Conservation (phyloP, 2,797 vertebrate species). For the Smutsia gigantea region DNA sequence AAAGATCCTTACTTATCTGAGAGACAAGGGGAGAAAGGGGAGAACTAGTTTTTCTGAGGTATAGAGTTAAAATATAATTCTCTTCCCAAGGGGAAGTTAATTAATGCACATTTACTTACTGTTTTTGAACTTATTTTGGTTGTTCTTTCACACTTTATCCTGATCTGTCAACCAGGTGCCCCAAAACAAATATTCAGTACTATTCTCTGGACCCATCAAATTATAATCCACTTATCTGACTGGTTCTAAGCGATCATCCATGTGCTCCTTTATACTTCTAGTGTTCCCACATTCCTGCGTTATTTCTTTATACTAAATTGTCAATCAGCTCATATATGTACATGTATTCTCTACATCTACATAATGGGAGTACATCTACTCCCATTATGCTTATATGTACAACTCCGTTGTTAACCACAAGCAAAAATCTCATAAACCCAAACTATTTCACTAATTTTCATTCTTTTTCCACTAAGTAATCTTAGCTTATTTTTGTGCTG, state of each 20-base stretch:
- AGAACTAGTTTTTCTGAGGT: not conserved
- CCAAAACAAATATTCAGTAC: conserved; percentile 17
- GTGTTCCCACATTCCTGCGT: not conserved
- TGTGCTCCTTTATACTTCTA: not conserved
- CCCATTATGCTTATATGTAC: not conserved
- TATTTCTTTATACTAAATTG: not conserved
- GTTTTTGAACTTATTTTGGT: not conserved
- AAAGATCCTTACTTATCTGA: not conserved
- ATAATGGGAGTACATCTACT: not conserved
- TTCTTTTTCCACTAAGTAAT: conserved; percentile 12
- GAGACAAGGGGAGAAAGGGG: not conserved
- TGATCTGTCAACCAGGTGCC: not conserved
- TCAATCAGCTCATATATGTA: not conserved
- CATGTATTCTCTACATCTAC: not conserved
- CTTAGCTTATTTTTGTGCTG: not conserved
- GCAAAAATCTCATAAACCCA: conserved; percentile 3
- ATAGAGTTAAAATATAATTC: not conserved
- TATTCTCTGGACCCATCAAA: not conserved
- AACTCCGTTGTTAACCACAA: conserved; percentile 20
- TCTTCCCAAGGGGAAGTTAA: not conserved
- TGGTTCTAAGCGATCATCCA: not conserved
- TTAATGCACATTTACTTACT: not conserved
- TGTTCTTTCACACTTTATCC: not conserved
- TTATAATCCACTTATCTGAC: not conserved
- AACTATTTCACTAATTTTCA: conserved; percentile 34